phyloP scores from a whole-genome alignment of 2,888 invertebrate genomes.

The Hemicrepidius hirtus region DNA sequence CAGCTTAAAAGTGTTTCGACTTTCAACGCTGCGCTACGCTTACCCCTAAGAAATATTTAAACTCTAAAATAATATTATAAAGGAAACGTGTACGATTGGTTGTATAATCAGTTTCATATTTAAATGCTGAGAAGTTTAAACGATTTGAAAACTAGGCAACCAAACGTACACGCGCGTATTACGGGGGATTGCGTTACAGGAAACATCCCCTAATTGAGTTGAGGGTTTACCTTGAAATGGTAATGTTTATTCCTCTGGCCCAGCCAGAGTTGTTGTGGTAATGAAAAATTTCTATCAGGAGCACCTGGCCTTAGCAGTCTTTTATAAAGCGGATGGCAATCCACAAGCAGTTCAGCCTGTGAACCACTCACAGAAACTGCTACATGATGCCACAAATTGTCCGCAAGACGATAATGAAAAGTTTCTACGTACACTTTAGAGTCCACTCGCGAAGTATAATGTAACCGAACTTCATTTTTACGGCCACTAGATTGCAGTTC shows the following conservation, averaged over 20 bases:
- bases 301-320: conserved; percentile 82
- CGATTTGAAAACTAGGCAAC: no score
- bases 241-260: conserved; percentile 93
- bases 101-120: no score
- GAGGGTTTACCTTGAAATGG: conserved; percentile 85
- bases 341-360: conserved; percentile 88
- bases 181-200: neutral
- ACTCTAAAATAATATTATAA: no score
- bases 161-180: no score
- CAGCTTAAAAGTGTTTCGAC: no score
- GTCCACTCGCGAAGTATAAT: conserved; percentile 83
- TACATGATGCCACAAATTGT: conserved; percentile 91
- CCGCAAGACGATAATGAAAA: conserved; percentile 91
- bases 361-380: conserved; percentile 89
- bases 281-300: conserved; percentile 85
- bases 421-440: conserved; percentile 85
- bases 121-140: no score
- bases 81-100: no score
- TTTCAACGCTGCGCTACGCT: no score
- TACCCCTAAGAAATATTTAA: no score
- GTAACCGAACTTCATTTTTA: conserved; percentile 89
- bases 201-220: neutral
- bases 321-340: conserved; percentile 90
- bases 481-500: conserved; percentile 94
- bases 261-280: conserved; percentile 87